Evolutionary conservation across 2,797 vertebrate species (phyloP).

Genomic region (Triplophysa bombifrons): DNA sequence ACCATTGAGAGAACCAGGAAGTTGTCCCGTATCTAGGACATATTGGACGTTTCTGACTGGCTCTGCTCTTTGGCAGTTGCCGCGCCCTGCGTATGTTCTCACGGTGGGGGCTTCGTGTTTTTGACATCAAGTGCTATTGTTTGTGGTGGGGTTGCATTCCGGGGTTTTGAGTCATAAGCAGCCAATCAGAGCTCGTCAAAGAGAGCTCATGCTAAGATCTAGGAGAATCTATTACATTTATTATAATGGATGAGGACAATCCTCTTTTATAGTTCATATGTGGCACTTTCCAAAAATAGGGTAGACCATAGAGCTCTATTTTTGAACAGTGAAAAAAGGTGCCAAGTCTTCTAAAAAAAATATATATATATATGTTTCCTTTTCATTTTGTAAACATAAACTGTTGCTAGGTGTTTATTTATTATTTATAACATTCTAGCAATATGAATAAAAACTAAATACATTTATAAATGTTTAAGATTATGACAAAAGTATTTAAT

Average conservation of each 20-base stretch:
- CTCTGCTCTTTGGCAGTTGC: conserved; percentile 71
- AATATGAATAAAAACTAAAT: too few relatives aligned
- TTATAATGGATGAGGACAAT: not conserved
- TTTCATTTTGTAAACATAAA: too few relatives aligned
- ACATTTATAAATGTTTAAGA: too few relatives aligned
- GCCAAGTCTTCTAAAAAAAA: too few relatives aligned
- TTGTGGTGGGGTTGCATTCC: conserved; percentile 72
- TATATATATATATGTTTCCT: too few relatives aligned
- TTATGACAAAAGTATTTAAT: too few relatives aligned
- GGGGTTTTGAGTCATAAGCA: conserved; percentile 68
- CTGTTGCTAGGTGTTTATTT: too few relatives aligned
- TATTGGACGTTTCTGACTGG: conserved; percentile 62
- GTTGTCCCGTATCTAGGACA: conserved; percentile 32
- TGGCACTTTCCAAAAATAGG: not conserved
- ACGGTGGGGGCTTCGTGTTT: conserved; percentile 70
- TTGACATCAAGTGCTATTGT: conserved; percentile 77
- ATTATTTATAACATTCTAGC: too few relatives aligned
- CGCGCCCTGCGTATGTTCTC: conserved; percentile 73
- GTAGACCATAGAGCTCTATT: not conserved
- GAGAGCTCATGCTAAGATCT: conserved; percentile 47
- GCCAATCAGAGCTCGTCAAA: conserved; percentile 67
- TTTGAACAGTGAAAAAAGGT: too few relatives aligned
- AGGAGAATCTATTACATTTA: conserved; percentile 42
- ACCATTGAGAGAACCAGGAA: conserved; percentile 36
- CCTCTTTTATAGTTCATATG: not conserved